phyloP scores from a whole-genome alignment of 2,888 invertebrate species.

The Thumatha senex region DNA sequence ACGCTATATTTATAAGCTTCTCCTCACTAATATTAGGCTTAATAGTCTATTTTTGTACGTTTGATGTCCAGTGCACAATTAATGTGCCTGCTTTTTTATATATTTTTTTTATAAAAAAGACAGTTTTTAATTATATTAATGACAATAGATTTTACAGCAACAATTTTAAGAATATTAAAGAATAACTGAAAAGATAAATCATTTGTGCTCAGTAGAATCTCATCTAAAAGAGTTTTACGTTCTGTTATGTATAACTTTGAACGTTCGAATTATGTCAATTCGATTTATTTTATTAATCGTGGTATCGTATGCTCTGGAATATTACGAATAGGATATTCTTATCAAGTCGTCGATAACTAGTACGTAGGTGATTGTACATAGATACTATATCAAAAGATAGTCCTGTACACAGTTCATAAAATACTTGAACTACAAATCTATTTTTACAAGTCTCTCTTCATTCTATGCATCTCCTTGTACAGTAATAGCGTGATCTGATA shows the following conservation, averaged over 20 bases:
- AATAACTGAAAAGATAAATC: too few relatives aligned
- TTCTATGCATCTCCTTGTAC: background rate
- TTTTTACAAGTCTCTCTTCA: background rate
- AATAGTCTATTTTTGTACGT: constrained; percentile 14
- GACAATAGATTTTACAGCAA: too few relatives aligned
- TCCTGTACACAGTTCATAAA: constrained; percentile 16
- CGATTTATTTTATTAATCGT: too few relatives aligned
- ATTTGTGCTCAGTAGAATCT: too few relatives aligned
- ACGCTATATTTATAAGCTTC: constrained; percentile 30
- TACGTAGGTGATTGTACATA: constrained; percentile 14
- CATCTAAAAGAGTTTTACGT: background rate
- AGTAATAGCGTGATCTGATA: too few relatives aligned
- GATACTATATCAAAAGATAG: constrained; percentile 26
- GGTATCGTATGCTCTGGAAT: constrained; percentile 33
- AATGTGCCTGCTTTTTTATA: too few relatives aligned
- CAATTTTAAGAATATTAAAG: too few relatives aligned
- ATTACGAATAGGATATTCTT: constrained; percentile 28
- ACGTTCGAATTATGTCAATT: too few relatives aligned
- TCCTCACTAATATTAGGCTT: constrained; percentile 11
- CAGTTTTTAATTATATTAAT: too few relatives aligned
- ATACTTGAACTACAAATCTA: constrained; percentile 1
- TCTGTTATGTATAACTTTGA: too few relatives aligned
- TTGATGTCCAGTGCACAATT: too few relatives aligned
- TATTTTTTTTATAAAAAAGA: too few relatives aligned
- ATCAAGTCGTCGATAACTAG: constrained; percentile 37